These are phyloP conservation scores for Neoniphon sammara DNA, from an alignment of 2,797 vertebrate genomes.

Conservation along the genomic window DNA sequence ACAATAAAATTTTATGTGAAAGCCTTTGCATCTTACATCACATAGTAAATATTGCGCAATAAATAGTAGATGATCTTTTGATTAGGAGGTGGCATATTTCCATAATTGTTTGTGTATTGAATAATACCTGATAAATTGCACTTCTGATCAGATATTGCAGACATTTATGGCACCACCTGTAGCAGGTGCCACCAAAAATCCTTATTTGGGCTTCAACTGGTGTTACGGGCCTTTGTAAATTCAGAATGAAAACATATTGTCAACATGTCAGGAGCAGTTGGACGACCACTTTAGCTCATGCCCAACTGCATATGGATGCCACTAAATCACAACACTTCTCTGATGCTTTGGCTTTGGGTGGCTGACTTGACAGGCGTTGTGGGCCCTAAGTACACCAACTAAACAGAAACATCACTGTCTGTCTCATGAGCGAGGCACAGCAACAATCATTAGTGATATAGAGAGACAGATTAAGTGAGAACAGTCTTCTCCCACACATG, in stretches of 20 bases:
- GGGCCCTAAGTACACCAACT: slow-evolving; percentile 50
- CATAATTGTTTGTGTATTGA: neutral
- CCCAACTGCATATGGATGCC: slow-evolving; percentile 52
- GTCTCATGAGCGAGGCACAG: slow-evolving; percentile 46
- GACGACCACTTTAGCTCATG: slow-evolving; percentile 36
- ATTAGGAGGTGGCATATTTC: neutral
- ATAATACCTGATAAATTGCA: neutral
- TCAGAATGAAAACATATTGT: slow-evolving; percentile 1
- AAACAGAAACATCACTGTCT: slow-evolving; percentile 51
- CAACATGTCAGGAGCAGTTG: slow-evolving; percentile 38
- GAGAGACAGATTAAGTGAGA: slow-evolving; percentile 69
- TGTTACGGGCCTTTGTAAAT: neutral
- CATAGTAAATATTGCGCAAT: neutral
- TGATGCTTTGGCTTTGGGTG: slow-evolving; percentile 54
- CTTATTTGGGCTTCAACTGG: slow-evolving; percentile 1
- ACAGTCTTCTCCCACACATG: slow-evolving; percentile 65
- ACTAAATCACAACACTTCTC: slow-evolving; percentile 31
- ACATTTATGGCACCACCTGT: neutral
- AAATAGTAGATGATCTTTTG: slow-evolving; percentile 1
- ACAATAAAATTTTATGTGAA: slow-evolving; percentile 36
- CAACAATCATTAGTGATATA: slow-evolving; percentile 56
- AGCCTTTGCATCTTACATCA: neutral
- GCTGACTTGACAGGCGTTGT: slow-evolving; percentile 52
- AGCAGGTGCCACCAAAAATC: slow-evolving; percentile 8
- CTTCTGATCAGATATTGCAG: neutral